Conservation (phyloP, 2,113 vertebrate genomes). For the Hipposideros armiger region DNA sequence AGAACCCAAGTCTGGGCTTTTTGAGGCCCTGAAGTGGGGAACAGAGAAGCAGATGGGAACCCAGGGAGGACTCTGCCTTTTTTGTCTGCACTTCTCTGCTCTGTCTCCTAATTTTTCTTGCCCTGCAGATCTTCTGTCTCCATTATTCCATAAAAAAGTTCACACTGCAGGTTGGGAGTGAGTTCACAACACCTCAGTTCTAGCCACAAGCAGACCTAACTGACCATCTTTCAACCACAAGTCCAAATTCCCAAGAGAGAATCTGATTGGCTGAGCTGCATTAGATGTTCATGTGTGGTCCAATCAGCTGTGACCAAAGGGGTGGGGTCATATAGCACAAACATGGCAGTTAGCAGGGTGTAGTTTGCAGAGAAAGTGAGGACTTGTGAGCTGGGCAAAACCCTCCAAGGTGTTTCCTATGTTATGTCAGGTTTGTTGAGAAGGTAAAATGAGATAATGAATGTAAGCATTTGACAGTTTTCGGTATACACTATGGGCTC, state of each 20-base stretch:
- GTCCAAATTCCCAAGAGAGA: background rate
- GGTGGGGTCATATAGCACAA: background rate
- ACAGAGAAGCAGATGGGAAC: background rate
- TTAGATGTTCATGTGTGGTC: background rate
- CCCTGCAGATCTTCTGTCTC: background rate
- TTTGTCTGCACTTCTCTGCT: background rate
- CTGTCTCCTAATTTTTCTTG: background rate
- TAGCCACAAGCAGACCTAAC: background rate
- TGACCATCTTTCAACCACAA: background rate
- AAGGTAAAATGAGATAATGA: background rate
- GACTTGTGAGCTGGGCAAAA: background rate
- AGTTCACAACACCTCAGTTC: background rate
- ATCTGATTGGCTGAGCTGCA: background rate
- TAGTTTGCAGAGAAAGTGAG: background rate
- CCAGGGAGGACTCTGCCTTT: background rate
- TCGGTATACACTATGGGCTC: background rate
- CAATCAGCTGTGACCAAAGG: background rate
- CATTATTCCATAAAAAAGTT: background rate
- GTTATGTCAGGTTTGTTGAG: background rate
- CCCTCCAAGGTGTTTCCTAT: background rate
- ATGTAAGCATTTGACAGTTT: background rate
- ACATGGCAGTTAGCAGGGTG: background rate
- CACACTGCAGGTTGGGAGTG: background rate
- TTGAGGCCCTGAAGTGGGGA: background rate
- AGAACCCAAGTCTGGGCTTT: background rate